phyloP scores from a whole-genome alignment of 2,797 vertebrate species.

The Erpetoichthys calabaricus region DNA sequence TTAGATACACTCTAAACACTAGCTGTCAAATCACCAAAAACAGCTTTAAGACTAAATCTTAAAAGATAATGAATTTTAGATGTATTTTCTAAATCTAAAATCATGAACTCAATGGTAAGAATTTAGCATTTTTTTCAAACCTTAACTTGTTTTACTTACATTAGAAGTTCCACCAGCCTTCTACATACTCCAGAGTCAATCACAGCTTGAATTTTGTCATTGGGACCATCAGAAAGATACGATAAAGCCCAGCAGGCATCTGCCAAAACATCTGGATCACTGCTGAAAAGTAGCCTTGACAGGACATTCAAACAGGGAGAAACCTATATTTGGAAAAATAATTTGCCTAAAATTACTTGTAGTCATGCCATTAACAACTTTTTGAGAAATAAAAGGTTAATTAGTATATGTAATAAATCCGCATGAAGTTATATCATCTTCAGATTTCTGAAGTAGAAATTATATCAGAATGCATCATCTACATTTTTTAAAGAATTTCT shows the following conservation, averaged over 20 bases:
- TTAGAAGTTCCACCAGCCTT: constrained; percentile 76
- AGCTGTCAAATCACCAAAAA: no score
- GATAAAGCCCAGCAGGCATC: constrained; percentile 85
- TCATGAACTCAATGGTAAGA: no score
- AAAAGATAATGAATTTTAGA: no score
- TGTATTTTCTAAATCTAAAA: no score
- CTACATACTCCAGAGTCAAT: constrained; percentile 81
- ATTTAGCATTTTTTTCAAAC: no score
- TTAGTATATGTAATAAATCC: no score
- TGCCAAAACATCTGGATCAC: constrained; percentile 74
- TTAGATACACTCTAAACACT: not conserved
- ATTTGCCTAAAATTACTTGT: constrained; percentile 7
- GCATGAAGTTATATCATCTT: no score
- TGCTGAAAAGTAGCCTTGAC: constrained; percentile 73
- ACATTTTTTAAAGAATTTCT: no score
- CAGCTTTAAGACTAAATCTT: no score
- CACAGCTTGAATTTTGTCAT: constrained; percentile 83
- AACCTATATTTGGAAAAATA: constrained; percentile 51
- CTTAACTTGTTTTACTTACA: constrained; percentile 45
- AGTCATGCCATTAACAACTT: constrained; percentile 1
- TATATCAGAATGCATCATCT: no score
- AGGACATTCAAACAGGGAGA: constrained; percentile 75
- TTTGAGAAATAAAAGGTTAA: no score
- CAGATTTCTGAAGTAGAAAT: no score
- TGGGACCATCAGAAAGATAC: constrained; percentile 78